phyloP scores from a whole-genome alignment of 2,888 invertebrate species.

The Belgica antarctica region DNA sequence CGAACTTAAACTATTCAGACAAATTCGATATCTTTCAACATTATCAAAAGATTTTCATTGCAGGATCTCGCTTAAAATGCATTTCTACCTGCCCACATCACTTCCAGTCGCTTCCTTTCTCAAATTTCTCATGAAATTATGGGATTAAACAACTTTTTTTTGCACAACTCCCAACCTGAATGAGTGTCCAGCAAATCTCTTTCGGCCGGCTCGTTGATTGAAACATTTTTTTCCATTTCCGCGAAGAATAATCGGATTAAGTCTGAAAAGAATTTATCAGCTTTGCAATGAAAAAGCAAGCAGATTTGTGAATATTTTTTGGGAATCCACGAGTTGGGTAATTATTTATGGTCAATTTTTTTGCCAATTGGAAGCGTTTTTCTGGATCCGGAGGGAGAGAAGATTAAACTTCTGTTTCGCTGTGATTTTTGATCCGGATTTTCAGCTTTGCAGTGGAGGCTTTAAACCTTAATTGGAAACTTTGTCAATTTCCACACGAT shows the following conservation, averaged over 20 bases:
- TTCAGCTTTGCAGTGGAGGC: background rate
- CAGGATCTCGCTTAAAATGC: too few species aligned
- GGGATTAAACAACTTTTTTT: background rate
- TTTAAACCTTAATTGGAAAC: conserved; percentile 21
- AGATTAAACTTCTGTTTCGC: conserved; percentile 1
- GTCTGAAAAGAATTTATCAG: conserved; percentile 11
- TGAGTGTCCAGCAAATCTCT: background rate
- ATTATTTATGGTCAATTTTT: conserved; percentile 41
- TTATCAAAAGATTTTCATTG: too few species aligned
- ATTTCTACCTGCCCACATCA: too few species aligned
- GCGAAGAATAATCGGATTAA: conserved; percentile 40
- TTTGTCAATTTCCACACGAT: conserved; percentile 4
- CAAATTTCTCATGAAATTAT: background rate
- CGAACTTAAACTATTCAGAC: too few species aligned
- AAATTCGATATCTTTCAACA: too few species aligned
- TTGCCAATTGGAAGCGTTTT: conserved; percentile 28
- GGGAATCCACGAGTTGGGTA: conserved; percentile 38
- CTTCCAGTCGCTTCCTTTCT: too few species aligned
- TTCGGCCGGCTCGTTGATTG: background rate
- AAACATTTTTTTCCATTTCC: conserved; percentile 29
- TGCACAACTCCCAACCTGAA: too few species aligned
- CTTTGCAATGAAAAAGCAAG: conserved; percentile 1
- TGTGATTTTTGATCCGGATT: background rate
- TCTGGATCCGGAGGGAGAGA: background rate
- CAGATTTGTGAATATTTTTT: conserved; percentile 28